phyloP scores from a whole-genome alignment of 2,888 invertebrate species.

The Polydesmus complanatus region DNA sequence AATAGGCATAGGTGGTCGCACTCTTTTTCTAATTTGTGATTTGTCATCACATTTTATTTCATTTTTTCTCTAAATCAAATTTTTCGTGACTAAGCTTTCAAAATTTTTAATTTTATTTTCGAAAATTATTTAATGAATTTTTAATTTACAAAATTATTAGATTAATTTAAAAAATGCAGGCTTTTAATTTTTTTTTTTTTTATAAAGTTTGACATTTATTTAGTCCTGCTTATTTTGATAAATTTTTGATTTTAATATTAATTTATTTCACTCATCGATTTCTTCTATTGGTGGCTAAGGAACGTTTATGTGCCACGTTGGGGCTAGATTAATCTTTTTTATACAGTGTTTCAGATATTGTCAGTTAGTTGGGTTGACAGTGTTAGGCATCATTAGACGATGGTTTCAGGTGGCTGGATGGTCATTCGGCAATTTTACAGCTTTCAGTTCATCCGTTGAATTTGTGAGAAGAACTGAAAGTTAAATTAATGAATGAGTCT shows the following conservation, averaged over 20 bases:
- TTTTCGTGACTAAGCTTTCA: too few species aligned
- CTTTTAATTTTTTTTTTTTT: too few species aligned
- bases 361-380: background rate
- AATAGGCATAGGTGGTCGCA: constrained; percentile 8
- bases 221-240: background rate
- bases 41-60: background rate
- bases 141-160: too few species aligned
- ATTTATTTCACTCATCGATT: too few species aligned
- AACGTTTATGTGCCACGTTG: background rate
- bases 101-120: too few species aligned
- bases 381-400: background rate
- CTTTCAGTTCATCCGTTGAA: too few species aligned
- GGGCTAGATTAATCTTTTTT: background rate
- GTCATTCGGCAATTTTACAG: background rate
- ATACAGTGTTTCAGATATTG: background rate
- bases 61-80: too few species aligned
- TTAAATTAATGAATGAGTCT: too few species aligned
- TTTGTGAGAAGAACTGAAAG: background rate
- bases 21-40: background rate
- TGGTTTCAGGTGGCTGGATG: background rate
- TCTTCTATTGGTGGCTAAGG: background rate
- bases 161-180: too few species aligned
- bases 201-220: background rate
- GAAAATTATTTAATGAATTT: too few species aligned
- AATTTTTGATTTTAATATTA: background rate